These are phyloP conservation scores for Sinotaia quadrata DNA, from an alignment of 2,888 invertebrate genomes.

Conservation along the genomic window DNA sequence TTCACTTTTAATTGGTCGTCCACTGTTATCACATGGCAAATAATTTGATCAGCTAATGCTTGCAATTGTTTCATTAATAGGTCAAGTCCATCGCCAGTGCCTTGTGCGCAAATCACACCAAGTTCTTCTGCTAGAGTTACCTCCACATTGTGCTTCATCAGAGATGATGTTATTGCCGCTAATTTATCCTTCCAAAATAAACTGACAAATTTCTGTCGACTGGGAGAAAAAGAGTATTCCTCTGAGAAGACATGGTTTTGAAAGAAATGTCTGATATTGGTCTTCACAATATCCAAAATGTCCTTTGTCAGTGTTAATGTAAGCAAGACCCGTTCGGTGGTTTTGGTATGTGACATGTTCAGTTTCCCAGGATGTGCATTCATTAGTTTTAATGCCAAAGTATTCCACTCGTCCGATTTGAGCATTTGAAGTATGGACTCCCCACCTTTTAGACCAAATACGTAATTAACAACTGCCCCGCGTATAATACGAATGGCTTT, in stretches of 20 bases:
- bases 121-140: not conserved
- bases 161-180: conserved; percentile 16
- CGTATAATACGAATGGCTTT: not conserved
- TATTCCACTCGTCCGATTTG: not conserved
- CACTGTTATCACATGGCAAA: too few relatives aligned
- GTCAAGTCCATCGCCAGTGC: not conserved
- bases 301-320: not conserved
- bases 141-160: not conserved
- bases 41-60: not conserved
- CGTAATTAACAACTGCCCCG: not conserved
- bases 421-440: not conserved
- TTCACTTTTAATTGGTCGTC: too few relatives aligned
- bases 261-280: conserved; percentile 30
- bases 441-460: not conserved
- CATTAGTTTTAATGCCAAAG: not conserved
- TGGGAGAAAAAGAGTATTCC: conserved; percentile 19
- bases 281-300: not conserved
- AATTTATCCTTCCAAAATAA: conserved; percentile 33
- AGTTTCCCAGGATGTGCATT: not conserved
- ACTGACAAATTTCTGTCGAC: conserved; percentile 32
- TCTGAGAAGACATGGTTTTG: conserved; percentile 29
- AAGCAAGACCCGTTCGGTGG: not conserved
- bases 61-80: not conserved
- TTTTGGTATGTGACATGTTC: not conserved
- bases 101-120: not conserved